Base-by-base conservation (phyloP, 1,140 invertebrate species). In the Macrosteles quadrilineatus region DNA sequence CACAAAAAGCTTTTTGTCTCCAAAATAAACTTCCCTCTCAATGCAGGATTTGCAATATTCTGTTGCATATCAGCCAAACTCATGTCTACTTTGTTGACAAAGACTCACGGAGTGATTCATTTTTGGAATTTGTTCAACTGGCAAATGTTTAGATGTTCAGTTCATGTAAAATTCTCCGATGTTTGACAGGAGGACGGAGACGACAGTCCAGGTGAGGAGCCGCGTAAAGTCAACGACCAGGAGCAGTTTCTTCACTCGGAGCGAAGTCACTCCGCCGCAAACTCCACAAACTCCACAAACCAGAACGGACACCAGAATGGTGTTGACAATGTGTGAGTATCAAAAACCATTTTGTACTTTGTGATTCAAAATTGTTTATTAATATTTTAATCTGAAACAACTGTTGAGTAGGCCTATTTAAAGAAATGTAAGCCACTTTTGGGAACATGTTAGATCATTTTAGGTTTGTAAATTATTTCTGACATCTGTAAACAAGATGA, bases 261-360 rank as follows among this genome's bases (percentile, higher is more conserved):
- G 50, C 31, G 71, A 29, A 74, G 66, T 43, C 73, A 74, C 50
- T 68, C 68, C 11, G 70, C 71, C 32, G 71, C 70, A 3, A 69
- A 30, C 70, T 31, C 31, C 27, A 69, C 53, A 59, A 30, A 27
- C 65, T 50, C 32, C 70, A 30, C 67, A n/a, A 69, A 69, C 40
- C 73, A 74, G 29, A 74, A 74, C 62, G 73, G 73, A 29, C 73
- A 74, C 36, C 71, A 72, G 50, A 74, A 74, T 47, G 73, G 73
- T 57, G 67, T 72, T 32, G 65, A 72, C 59, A 66, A 71, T 71
- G 69, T 72, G 73, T 74, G 67, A 72, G 73, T 71, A 67, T 21
- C 47, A 43, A n/a, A n/a, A n/a, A n/a, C n/a, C 40, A 19, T 63
- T 25, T 70, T 43, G 9, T 11, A 11, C n/a, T 43, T 43, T 43